Base-by-base conservation (phyloP, 2,113 vertebrate species). In the Hipposideros armiger region DNA sequence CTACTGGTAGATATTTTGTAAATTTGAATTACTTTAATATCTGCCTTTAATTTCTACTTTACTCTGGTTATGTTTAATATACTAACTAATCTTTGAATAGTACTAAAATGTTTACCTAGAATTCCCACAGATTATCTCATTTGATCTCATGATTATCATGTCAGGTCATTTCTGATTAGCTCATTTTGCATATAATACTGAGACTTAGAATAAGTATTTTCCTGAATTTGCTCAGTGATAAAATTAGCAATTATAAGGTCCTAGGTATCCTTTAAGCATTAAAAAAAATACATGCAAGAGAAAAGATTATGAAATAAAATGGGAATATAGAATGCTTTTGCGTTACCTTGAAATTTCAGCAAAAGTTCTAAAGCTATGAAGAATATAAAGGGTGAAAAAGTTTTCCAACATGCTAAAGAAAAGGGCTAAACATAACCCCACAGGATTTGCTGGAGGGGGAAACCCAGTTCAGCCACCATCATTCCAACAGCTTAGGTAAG, bases 21-120 rank as follows among this genome's bases (percentile, higher is more conserved):
- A 87, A 47, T 16, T 22, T 60, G 16, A 81, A 90, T 56, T 76
- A 69, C 60, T 89, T 94, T 86, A 85, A 82, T 82, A 69, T 73
- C 47, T 95, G 40, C 70, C n/a, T 86, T 91, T 91, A 85, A 96
- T 90, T 85, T 97, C 32, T 77, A 26, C 17, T 94, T 95, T 85
- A 64, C 54, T 85, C 50, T 26, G 86, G 11, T 90, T 90, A 54
- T 92, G 56, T 84, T 94, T 87, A 95, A 52, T 14, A 67, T 45
- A 95, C 22, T 82, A 97, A 81, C 84, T 90, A 84, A 96, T 95
- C 88, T 96, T 95, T 90, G 77, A 86, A 92, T 66, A 94, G 42
- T 15, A 45, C 64, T 95, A 56, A 91, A 87, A 96, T 42, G 52
- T 96, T 95, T 95, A 87, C 40, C 47, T 84, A 90, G 87, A 95